Evolutionary conservation across 1,140 invertebrate species (phyloP).

Genomic region (Rhizoglyphus robini): DNA sequence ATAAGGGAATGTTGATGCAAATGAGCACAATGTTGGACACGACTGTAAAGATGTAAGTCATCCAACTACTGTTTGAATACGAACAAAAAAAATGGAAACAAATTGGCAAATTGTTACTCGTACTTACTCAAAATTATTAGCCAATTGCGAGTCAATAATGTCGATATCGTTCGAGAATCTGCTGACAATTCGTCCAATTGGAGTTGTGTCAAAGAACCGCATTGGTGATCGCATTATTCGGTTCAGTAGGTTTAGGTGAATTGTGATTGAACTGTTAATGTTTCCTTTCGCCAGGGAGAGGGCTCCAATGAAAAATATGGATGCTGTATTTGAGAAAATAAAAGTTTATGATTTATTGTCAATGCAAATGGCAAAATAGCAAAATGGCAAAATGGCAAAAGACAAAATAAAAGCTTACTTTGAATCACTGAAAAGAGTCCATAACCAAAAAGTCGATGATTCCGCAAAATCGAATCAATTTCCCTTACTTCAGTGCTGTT

Average conservation of each 20-base stretch:
- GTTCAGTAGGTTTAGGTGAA: conserved; percentile 28
- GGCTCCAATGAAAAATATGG: conserved; percentile 21
- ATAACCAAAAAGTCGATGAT: background rate
- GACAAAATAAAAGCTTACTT: conserved; percentile 23
- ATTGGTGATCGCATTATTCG: conserved; percentile 33
- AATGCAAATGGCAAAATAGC: conserved; percentile 14
- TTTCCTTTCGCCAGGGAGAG: conserved; percentile 22
- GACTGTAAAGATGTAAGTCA: background rate
- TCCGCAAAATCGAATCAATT: too few species aligned
- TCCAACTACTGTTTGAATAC: background rate
- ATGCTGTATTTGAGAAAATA: conserved; percentile 18
- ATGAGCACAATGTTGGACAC: background rate
- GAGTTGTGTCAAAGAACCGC: conserved; percentile 37
- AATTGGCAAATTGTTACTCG: background rate
- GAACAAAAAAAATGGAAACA: background rate
- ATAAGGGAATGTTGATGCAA: background rate
- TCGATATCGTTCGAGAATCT: conserved; percentile 40
- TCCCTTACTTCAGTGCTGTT: background rate
- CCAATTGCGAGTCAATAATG: conserved; percentile 26
- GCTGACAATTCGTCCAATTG: conserved; percentile 44
- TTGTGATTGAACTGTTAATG: conserved; percentile 22
- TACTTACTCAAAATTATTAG: background rate
- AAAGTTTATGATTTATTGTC: conserved; percentile 24
- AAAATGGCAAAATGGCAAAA: background rate
- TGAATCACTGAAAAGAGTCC: conserved; percentile 35